Evolutionary conservation across 2,113 vertebrate species (phyloP).

Genomic region (Clarias macrocephalus): DNA sequence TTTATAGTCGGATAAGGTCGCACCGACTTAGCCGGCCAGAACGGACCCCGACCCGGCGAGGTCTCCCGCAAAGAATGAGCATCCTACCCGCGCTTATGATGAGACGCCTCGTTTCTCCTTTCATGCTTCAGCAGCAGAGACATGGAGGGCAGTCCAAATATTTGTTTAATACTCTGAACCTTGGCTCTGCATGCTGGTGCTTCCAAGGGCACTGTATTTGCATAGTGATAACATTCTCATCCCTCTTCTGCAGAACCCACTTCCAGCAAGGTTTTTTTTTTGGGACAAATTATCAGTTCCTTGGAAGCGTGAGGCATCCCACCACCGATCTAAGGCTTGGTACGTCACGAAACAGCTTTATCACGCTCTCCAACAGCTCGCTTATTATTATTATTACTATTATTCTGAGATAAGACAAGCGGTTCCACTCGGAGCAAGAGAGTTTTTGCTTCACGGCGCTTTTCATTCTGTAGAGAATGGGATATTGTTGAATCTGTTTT

Average conservation of each 20-base stretch:
- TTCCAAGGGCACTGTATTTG: conserved; percentile 61
- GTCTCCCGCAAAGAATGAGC: conserved; percentile 30
- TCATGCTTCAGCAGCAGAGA: conserved; percentile 24
- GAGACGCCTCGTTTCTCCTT: conserved; percentile 19
- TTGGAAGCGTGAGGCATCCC: not conserved
- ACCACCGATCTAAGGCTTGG: conserved; percentile 5
- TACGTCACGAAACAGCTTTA: not conserved
- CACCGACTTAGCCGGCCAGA: conserved; percentile 54
- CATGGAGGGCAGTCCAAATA: conserved; percentile 60
- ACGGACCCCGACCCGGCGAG: conserved; percentile 31
- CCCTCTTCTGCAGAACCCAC: conserved; percentile 55
- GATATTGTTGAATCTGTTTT: not conserved
- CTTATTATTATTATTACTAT: conserved; percentile 2
- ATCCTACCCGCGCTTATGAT: conserved; percentile 6
- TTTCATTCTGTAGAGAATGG: not conserved
- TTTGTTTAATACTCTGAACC: conserved; percentile 66
- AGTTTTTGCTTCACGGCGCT: not conserved
- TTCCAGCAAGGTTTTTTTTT: not conserved
- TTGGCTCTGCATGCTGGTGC: conserved; percentile 38
- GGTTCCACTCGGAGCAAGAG: not conserved
- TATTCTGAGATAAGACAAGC: conserved; percentile 7
- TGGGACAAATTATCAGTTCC: conserved; percentile 1
- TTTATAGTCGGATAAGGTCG: conserved; percentile 75
- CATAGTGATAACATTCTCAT: conserved; percentile 60
- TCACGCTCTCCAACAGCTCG: not conserved